phyloP scores from a whole-genome alignment of 2,888 invertebrate genomes.

The Mesorhabditis belari region DNA sequence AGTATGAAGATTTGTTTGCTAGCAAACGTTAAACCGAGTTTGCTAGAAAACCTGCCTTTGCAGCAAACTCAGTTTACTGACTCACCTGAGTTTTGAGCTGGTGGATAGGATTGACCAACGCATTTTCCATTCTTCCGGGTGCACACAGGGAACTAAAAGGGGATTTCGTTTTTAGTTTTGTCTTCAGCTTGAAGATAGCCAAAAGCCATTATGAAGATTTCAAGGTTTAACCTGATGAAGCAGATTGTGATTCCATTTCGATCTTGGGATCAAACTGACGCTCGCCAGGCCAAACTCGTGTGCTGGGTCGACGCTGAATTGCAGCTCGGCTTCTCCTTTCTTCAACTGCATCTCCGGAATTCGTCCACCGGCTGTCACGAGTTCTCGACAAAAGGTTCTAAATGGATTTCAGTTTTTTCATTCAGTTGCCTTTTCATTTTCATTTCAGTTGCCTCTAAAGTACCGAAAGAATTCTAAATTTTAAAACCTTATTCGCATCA shows the following conservation, averaged over 20 bases:
- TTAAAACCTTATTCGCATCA: background rate
- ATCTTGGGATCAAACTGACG: slow-evolving; percentile 65
- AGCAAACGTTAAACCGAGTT: no score
- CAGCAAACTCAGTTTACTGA: slow-evolving; percentile 47
- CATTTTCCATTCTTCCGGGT: slow-evolving; percentile 40
- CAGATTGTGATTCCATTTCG: slow-evolving; percentile 80
- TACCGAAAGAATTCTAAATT: background rate
- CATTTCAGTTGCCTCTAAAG: no score
- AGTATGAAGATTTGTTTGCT: no score
- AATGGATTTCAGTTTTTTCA: slow-evolving; percentile 4
- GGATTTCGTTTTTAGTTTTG: background rate
- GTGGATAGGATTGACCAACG: slow-evolving; percentile 40
- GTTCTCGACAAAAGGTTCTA: slow-evolving; percentile 50
- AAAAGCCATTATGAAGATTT: background rate
- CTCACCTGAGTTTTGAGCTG: slow-evolving; percentile 41
- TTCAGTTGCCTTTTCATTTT: no score
- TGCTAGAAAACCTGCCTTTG: no score
- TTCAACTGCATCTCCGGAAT: slow-evolving; percentile 31
- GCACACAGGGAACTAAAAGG: slow-evolving; percentile 37
- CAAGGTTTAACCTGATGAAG: slow-evolving; percentile 57
- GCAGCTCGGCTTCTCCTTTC: slow-evolving; percentile 34
- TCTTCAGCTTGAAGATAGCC: background rate
- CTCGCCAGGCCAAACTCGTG: slow-evolving; percentile 67
- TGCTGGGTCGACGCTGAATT: slow-evolving; percentile 33
- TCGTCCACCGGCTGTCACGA: slow-evolving; percentile 37